Evolutionary conservation across 2,797 vertebrate species (phyloP).

Genomic region (Ctenopoma multispine): DNA sequence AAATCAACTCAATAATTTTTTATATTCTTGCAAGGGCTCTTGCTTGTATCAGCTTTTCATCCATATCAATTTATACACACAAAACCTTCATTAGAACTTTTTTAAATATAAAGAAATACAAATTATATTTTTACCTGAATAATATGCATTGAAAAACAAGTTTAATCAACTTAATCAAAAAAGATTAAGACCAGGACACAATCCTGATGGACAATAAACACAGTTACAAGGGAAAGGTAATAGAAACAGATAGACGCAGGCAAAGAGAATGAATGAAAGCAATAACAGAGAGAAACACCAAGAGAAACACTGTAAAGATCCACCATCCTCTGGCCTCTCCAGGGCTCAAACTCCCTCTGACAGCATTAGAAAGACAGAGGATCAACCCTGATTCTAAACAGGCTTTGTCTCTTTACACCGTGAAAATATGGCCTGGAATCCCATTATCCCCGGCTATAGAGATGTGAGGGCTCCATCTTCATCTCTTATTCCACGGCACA

Average conservation of each 20-base stretch:
- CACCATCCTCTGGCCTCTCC: slow-evolving; percentile 38
- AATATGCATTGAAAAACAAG: too few species aligned
- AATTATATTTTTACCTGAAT: too few species aligned
- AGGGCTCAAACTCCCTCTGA: slow-evolving; percentile 55
- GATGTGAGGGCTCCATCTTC: slow-evolving; percentile 62
- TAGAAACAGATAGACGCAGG: slow-evolving; percentile 1
- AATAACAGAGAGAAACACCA: slow-evolving; percentile 34
- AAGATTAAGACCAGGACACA: too few species aligned
- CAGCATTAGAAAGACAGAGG: slow-evolving; percentile 65
- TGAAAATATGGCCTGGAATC: slow-evolving; percentile 76
- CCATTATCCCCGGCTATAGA: slow-evolving; percentile 71
- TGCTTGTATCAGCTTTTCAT: too few species aligned
- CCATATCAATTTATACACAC: too few species aligned
- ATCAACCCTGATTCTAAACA: slow-evolving; percentile 68
- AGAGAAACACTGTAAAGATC: slow-evolving; percentile 47
- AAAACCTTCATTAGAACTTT: too few species aligned
- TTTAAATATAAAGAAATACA: too few species aligned
- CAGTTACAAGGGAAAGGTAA: background rate
- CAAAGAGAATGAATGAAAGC: slow-evolving; percentile 1
- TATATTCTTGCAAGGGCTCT: too few species aligned
- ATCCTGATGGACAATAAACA: too few species aligned
- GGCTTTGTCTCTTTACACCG: slow-evolving; percentile 74
- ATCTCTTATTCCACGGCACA: slow-evolving; percentile 58
- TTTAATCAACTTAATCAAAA: too few species aligned
- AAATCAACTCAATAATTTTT: too few species aligned